Evolutionary conservation across 2,113 vertebrate species (phyloP), one percentile per base, ranked within the genome.

Genomic region (Zonotrichia leucophrys): DNA sequence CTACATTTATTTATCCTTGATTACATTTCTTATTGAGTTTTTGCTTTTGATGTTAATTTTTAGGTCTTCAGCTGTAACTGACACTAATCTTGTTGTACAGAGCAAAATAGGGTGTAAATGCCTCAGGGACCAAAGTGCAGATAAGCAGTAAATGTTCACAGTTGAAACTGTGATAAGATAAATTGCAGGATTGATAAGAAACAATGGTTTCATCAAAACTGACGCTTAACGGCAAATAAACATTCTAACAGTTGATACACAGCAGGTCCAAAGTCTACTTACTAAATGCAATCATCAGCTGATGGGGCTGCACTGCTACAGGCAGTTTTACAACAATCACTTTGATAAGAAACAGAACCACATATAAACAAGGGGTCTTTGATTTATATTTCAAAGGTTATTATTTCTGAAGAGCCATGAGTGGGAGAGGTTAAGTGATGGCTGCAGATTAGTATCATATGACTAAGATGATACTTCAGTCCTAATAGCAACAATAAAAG

Each of bases 381-480:
- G 49, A 84, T 91, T 91, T 91, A 30, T 58, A 62, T 73, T 87
- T 92, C 80, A 89, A 87, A 91, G 53, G 21, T 73, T 87, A 68
- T 76, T 76, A 64, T 87, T 87, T 79, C 41, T 76, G 81, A 76
- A 91, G 74, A 76, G 37, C 35, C 49, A 1, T 78, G 66, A 87
- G 77, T 91, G 25, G 62, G 41, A 95, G 41, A 92, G 55, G 23
- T 87, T 76, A 91, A 67, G 23, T 3, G 10, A 44, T 53, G 28
- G 33, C 47, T 91, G 89, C 53, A 79, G 31, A 63, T 84, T 41
- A 41, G 27, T 63, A 23, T 81, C 52, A 63, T 70, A 72, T 74
- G 35, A 87, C 35, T 79, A 24, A 91, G 69, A 30, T 81, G 53
- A 49, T 81, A n/a, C n/a, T 66, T 90, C 77, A 89, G 44, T 68